A percentile compares a stretch with the other conserved stretches of the same genome.
These are phyloP conservation scores for Drosophila insularis DNA, from an alignment of 1,140 invertebrate species.

Conservation along the genomic window DNA sequence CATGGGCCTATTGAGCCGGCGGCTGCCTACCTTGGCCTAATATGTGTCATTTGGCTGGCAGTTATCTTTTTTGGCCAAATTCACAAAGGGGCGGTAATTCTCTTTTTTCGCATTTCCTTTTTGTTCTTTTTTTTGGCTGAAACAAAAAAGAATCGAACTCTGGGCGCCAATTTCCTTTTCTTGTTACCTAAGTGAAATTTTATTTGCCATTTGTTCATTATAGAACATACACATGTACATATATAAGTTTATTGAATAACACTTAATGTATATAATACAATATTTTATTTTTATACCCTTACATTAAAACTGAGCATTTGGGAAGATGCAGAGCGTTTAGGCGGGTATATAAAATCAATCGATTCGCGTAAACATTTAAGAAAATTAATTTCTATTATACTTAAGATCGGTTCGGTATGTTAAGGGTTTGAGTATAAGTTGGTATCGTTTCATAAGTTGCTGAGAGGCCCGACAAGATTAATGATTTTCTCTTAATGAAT, in stretches of 20 bases:
- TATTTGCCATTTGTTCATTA: slow-evolving; percentile 57
- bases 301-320: not conserved
- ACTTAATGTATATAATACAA: not conserved
- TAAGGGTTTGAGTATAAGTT: too few species aligned
- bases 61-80: slow-evolving; percentile 60
- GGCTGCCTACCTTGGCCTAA: slow-evolving; percentile 53
- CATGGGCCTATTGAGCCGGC: not conserved
- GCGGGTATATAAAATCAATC: too few species aligned
- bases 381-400: too few species aligned
- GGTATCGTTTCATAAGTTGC: too few species aligned
- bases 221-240: slow-evolving; percentile 24
- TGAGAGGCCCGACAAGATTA: too few species aligned
- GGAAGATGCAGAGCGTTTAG: not conserved
- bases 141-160: slow-evolving; percentile 8
- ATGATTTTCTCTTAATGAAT: too few species aligned
- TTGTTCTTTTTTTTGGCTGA: not conserved
- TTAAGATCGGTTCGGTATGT: too few species aligned
- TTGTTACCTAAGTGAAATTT: slow-evolving; percentile 63
- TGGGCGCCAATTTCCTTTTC: slow-evolving; percentile 22
- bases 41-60: slow-evolving; percentile 68
- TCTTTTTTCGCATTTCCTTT: slow-evolving; percentile 27
- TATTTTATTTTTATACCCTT: slow-evolving; percentile 4
- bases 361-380: too few species aligned
- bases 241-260: slow-evolving; percentile 14
- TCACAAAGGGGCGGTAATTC: slow-evolving; percentile 64